phyloP scores from a whole-genome alignment of 2,113 vertebrate genomes.

The Meleagris gallopavo region DNA sequence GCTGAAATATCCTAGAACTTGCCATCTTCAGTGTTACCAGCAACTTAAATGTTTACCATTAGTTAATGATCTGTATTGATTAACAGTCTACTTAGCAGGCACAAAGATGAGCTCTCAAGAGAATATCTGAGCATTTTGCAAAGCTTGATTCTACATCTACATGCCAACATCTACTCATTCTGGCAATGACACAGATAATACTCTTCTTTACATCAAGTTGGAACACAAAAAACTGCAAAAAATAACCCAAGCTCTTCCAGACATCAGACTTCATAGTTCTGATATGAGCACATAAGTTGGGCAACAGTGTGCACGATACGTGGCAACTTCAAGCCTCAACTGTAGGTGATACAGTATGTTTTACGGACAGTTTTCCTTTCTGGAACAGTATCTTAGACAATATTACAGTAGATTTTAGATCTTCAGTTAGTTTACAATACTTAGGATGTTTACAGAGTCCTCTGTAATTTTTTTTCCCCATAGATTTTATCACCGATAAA shows the following conservation, averaged over 20 bases:
- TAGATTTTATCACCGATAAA: not conserved
- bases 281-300: not conserved
- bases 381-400: not conserved
- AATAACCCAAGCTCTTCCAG: not conserved
- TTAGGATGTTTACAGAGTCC: not conserved
- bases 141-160: not conserved
- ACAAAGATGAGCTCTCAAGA: not conserved
- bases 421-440: not conserved
- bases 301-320: accelerated
- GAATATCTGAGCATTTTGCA: not conserved
- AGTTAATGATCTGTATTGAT: constrained; percentile 18
- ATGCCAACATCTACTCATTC: not conserved
- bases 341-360: not conserved
- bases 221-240: not conserved
- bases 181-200: not conserved
- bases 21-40: not conserved
- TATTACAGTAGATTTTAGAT: not conserved
- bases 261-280: not conserved
- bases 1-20: not conserved
- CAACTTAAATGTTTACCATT: constrained; percentile 32
- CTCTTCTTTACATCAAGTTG: not conserved
- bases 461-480: not conserved
- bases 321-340: not conserved
- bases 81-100: not conserved
- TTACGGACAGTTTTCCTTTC: not conserved